Evolutionary conservation across 2,113 vertebrate genomes (phyloP), one percentile per base, ranked within the genome.

Genomic region (Corythoichthys haematopterus): DNA sequence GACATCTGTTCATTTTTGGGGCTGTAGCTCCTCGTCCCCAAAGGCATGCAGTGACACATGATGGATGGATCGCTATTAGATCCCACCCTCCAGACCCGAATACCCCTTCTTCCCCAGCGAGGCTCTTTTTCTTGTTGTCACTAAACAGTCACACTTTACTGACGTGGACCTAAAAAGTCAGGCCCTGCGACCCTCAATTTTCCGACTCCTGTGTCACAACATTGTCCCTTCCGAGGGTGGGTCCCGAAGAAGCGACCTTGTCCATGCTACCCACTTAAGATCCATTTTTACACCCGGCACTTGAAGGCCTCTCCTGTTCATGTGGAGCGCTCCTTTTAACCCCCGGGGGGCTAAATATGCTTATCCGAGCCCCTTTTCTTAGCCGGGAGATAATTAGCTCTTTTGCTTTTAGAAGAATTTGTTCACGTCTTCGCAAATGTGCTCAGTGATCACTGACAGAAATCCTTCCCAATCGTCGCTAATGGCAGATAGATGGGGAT

Each of bases 251-350:
- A 82, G 74, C 81, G 86, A 71, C 37, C 74, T 76, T 81, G 83
- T 88, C 84, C 60, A 60, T 80, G 83, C 78, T 90, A 92, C 90
- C 88, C 88, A 89, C 90, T 92, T 82, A 68, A 90, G 72, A 85
- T 72, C 71, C 91, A 90, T 90, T 90, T 90, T 91, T 90, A 90
- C 85, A 87, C 63, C 75, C 75, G 55, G 81, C 87, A 89, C 88
- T 91, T 88, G 77, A 91, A 87, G 72, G 70, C 75, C 77, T 84
- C 59, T 35, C 53, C 79, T 80, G 72, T 80, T 55, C 61, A 79
- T 82, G 72, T 83, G 82, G 80, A 87, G 79, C 83, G 87, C 90
- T 88, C 88, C 85, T 84, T 81, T 84, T 88, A 73, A 83, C 84
- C 85, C 78, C 57, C 67, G 73, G 80, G 85, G 71, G 72, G 75